A percentile compares a stretch with the other conserved stretches of the same genome.
These are phyloP conservation scores for Proales similis DNA, from an alignment of 1,140 invertebrate genomes.

Conservation along the genomic window DNA sequence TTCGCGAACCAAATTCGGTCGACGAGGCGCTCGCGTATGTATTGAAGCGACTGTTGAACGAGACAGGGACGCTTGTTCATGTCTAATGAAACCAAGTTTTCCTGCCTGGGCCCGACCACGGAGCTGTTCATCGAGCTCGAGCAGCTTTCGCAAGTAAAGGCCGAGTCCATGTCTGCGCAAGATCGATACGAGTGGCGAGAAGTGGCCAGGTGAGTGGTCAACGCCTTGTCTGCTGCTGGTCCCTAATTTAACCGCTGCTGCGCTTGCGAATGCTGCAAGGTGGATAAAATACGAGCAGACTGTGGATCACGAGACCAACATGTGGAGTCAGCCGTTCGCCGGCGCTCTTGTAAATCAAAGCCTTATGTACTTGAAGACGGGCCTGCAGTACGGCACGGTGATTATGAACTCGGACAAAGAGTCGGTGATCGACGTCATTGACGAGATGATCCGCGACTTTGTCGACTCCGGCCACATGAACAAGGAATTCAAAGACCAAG, in stretches of 20 bases:
- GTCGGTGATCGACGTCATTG: conserved; percentile 8
- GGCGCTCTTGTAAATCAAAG: conserved; percentile 26
- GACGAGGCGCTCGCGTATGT: too few relatives aligned
- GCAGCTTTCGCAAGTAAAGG: conserved; percentile 1
- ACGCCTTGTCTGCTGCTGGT: too few relatives aligned
- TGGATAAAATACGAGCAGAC: conserved; percentile 37
- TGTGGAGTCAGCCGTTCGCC: conserved; percentile 17
- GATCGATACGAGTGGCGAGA: conserved; percentile 30
- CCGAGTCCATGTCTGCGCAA: conserved; percentile 4
- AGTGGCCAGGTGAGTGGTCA: too few relatives aligned
- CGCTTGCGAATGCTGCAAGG: too few relatives aligned
- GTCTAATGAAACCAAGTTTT: too few relatives aligned
- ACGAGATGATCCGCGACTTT: conserved; percentile 19
- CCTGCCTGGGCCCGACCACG: too few relatives aligned
- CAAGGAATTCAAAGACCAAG: conserved; percentile 17
- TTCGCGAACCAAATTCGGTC: too few relatives aligned
- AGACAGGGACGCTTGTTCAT: too few relatives aligned
- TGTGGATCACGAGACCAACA: conserved; percentile 20
- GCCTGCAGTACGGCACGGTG: conserved; percentile 34
- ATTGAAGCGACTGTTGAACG: too few relatives aligned
- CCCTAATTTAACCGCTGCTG: too few relatives aligned
- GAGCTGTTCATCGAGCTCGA: conserved; percentile 33
- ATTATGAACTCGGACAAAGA: conserved; percentile 24
- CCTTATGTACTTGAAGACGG: conserved; percentile 16
- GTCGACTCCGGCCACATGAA: conserved; percentile 31